Evolutionary conservation across 2,888 invertebrate species (phyloP), one percentile per base, ranked within the genome.

Genomic region (Cerastis rubricosa): DNA sequence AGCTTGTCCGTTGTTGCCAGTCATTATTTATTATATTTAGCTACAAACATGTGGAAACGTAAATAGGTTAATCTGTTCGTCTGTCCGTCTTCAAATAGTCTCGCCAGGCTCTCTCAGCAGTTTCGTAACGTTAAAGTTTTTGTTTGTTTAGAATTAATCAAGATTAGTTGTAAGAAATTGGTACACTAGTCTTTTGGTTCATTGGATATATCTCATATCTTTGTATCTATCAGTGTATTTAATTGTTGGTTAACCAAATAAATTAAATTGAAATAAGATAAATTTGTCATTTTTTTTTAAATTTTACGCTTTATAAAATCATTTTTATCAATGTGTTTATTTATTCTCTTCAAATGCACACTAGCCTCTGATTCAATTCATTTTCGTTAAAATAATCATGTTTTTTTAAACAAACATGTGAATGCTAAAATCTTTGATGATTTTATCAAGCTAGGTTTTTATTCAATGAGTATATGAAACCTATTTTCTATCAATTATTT

Each of bases 61-160:
- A 91, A 87, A 82, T 92, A 91, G 92, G 92, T 92, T 91, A 92
- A 92, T 92, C 86, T 89, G 85, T 86, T 81, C 47, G 90, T 88
- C 83, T 80, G 91, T 92, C 90, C 80, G 88, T 91, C 86, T 80
- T 70, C 89, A 83, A 79, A 81, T 75, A 82, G 81, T 80, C 63
- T 74, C 12, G 69, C 61, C 63, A 69, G 73, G 67, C 64, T 61
- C 54, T 78, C 76, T 73, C 66, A 54, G 65, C 74, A 61, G 73
- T 82, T 85, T 76, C 73, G 72, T 76, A 87, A 85, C 71, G 40
- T 54, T 54, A 1, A 2, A 49, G 54, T n/a, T n/a, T 12, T n/a
- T n/a, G n/a, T 54, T n/a, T 54, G 54, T n/a, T 54, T 12, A 54
- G n/a, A 54, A 54, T 54, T n/a, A 54, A 54, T 54, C 11, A 54